Base-by-base conservation (phyloP, 2,113 vertebrate species). In the Eidolon helvum region DNA sequence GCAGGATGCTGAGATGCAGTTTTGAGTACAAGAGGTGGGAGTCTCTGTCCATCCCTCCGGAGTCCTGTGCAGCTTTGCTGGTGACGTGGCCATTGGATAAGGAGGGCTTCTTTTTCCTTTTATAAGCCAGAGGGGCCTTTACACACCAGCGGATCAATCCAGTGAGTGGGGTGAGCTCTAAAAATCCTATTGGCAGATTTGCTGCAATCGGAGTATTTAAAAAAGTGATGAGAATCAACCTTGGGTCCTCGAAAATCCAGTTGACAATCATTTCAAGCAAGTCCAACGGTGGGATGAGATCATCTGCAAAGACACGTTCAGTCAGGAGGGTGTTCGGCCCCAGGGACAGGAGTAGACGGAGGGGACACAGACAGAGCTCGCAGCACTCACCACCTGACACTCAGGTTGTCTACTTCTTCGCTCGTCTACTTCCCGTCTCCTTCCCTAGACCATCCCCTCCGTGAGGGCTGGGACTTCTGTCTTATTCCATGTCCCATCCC, bases 1-100 rank as follows among this genome's bases (percentile, higher is more conserved):
- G 99, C n/a, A 99, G 99, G 82, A 99, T 99, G 18, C 99, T 99
- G 28, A 99, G 98, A 94, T 99, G 99, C 33, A 99, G 99, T n/a
- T 99, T 99, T 10, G 99, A 99, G 97, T 99, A 99, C 18, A 99
- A 85, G 55, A 98, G 98, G 53, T 98, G 98, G 6, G 98, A 96
- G 90, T 98, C 99, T 7, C 95, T 95, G 45, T 98, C 99, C 9
- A 85, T 57, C 35, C 82, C 98, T 0, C 96, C 4, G 0, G 82
- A 97, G 77, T 98, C 98, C 97, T 98, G 98, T 48, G 98, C n/a
- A 2, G 90, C 93, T 94, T 98, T 99, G 90, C 38, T 91, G 10
- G 92, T n/a, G 12, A 97, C 2, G 0, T 98, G 98, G 75, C 99
- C 98, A 1, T 99, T 99, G n/a, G 98, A 96, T 38, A 99, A 65